These are phyloP conservation scores for Aurelia aurita DNA, from an alignment of 30 jellyfish, hydroid and myxozoan genomes.

Conservation along the genomic window DNA sequence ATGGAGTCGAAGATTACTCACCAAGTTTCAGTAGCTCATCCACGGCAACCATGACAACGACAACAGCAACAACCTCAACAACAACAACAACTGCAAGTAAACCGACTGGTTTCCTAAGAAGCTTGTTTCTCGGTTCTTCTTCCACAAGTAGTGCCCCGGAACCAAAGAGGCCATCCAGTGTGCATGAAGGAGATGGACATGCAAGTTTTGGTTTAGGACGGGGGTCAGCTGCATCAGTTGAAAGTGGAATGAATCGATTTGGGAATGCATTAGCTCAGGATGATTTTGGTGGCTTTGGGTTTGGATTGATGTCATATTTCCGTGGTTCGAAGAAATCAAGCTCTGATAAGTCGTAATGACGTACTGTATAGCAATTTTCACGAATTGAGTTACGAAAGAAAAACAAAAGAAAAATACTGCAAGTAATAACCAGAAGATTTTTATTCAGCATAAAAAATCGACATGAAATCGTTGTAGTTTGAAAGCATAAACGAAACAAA, in stretches of 20 bases:
- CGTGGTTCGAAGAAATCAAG: constrained; percentile 55
- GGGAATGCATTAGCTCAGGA: constrained; percentile 74
- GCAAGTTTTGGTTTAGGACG: neutral
- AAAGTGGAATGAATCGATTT: constrained; percentile 71
- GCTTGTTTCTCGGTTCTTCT: constrained; percentile 54
- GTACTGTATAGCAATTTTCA: too few species aligned
- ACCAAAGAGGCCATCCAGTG: constrained; percentile 63
- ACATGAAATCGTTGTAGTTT: too few species aligned
- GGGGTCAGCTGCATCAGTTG: constrained; percentile 61
- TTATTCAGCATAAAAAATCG: too few species aligned
- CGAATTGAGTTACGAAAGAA: too few species aligned
- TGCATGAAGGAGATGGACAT: constrained; percentile 24
- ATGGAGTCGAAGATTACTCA: constrained; percentile 59
- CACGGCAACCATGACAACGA: constrained; percentile 22
- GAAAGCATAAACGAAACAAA: too few species aligned
- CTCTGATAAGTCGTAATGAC: too few species aligned
- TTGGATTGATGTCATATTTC: constrained; percentile 77
- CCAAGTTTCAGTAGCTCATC: constrained; percentile 12
- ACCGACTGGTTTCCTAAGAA: constrained; percentile 68
- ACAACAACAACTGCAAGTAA: constrained; percentile 28
- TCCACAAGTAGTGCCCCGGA: constrained; percentile 17
- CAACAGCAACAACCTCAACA: constrained; percentile 12
- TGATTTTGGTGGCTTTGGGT: constrained; percentile 72
- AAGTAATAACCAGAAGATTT: too few species aligned
- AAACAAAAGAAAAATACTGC: too few species aligned